phyloP scores from a whole-genome alignment of 1,140 invertebrate genomes.

The Homarus americanus region DNA sequence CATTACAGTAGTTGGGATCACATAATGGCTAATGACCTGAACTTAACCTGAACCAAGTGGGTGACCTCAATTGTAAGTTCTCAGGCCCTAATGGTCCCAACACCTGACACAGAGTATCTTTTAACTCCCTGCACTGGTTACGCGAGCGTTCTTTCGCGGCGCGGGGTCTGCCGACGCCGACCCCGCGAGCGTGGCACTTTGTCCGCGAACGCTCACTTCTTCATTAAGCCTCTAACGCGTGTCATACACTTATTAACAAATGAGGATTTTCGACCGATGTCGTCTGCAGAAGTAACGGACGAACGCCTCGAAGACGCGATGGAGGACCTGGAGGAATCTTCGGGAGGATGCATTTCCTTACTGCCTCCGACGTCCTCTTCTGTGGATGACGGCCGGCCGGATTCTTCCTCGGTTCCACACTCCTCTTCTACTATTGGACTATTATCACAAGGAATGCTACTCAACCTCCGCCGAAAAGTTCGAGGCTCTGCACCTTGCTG shows the following conservation, averaged over 20 bases:
- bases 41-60: constrained; percentile 27
- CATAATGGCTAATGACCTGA: constrained; percentile 3
- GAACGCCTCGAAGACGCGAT: constrained; percentile 56
- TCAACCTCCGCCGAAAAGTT: constrained; percentile 47
- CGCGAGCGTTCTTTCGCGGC: constrained; percentile 5
- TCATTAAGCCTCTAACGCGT: constrained; percentile 59
- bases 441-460: constrained; percentile 66
- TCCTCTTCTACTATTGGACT: constrained; percentile 67
- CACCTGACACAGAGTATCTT: constrained; percentile 23
- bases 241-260: constrained; percentile 69
- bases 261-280: constrained; percentile 51
- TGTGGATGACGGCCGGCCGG: not conserved
- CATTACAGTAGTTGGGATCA: constrained; percentile 11
- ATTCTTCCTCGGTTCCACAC: constrained; percentile 40
- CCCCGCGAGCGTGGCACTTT: constrained; percentile 1
- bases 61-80: constrained; percentile 28
- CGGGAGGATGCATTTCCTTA: not conserved
- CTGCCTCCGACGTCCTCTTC: not conserved
- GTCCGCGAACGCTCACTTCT: constrained; percentile 33
- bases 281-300: constrained; percentile 51
- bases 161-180: not conserved
- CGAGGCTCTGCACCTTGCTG: constrained; percentile 20
- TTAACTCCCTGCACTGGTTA: constrained; percentile 70
- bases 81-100: constrained; percentile 31
- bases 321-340: constrained; percentile 36